A percentile compares a stretch with the other conserved stretches of the same genome.
These are phyloP conservation scores for Biston stratarius DNA, from an alignment of 2,888 invertebrate species.

Conservation along the genomic window DNA sequence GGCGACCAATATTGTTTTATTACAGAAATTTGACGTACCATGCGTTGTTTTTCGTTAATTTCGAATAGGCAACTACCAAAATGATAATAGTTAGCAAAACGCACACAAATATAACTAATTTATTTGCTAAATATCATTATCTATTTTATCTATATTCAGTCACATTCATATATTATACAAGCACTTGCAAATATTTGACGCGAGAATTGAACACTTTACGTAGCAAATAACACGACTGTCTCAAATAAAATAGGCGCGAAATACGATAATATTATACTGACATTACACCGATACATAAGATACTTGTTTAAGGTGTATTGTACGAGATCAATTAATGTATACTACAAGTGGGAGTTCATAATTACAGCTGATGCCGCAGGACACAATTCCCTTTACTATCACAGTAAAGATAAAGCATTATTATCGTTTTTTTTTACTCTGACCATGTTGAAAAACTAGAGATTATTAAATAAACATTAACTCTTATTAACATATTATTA, in stretches of 20 bases:
- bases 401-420: too few species aligned
- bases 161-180: slow-evolving; percentile 80
- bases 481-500: too few species aligned
- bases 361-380: too few species aligned
- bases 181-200: slow-evolving; percentile 69
- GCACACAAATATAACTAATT: slow-evolving; percentile 46
- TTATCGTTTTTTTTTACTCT: too few species aligned
- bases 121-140: slow-evolving; percentile 54
- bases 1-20: too few species aligned
- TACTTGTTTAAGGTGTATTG: background rate
- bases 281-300: background rate
- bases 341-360: background rate
- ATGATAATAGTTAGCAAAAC: slow-evolving; percentile 35
- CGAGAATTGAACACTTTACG: slow-evolving; percentile 70
- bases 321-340: background rate
- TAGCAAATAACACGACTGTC: slow-evolving; percentile 46
- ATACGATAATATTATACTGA: background rate
- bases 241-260: slow-evolving; percentile 18
- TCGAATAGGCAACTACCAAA: slow-evolving; percentile 4
- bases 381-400: too few species aligned
- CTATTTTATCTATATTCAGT: slow-evolving; percentile 77
- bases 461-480: too few species aligned
- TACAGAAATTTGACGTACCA: background rate
- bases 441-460: too few species aligned
- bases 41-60: background rate